A percentile compares a stretch with the other conserved stretches of the same genome.
These are phyloP conservation scores for Lapara coniferarum DNA, from an alignment of 2,888 invertebrate genomes.

Conservation along the genomic window DNA sequence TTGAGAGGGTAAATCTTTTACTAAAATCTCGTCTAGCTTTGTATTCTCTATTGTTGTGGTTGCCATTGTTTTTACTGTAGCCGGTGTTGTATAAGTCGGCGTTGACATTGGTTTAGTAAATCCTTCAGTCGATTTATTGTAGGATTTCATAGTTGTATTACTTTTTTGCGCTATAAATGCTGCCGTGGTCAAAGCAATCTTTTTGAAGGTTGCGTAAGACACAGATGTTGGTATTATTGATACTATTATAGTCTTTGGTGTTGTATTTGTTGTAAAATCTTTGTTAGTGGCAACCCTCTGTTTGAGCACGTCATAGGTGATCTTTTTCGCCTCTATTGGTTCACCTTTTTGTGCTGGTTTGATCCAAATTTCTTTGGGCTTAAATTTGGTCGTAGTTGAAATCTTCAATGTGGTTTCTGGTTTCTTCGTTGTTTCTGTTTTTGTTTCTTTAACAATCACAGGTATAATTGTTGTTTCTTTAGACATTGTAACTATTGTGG, in stretches of 20 bases:
- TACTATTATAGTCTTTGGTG: constrained; percentile 77
- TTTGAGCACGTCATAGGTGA: constrained; percentile 56
- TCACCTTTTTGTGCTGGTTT: constrained; percentile 80
- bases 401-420: constrained; percentile 57
- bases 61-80: constrained; percentile 38
- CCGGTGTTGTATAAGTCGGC: constrained; percentile 47
- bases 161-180: constrained; percentile 54
- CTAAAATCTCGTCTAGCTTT: constrained; percentile 3
- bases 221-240: constrained; percentile 79
- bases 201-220: constrained; percentile 74
- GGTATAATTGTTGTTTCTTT: constrained; percentile 29
- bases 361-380: constrained; percentile 81
- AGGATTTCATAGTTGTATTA: constrained; percentile 44
- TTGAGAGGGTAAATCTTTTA: constrained; percentile 20
- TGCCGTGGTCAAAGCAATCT: constrained; percentile 69
- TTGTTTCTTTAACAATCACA: constrained; percentile 39
- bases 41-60: constrained; percentile 30
- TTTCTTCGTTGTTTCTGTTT: constrained; percentile 54
- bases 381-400: constrained; percentile 67
- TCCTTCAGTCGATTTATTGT: constrained; percentile 52
- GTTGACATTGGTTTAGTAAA: constrained; percentile 62
- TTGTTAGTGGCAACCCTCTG: constrained; percentile 57
- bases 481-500: neutral
- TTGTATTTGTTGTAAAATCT: constrained; percentile 61
- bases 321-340: constrained; percentile 63